These are phyloP conservation scores for Tamias sibiricus DNA, from an alignment of 2,113 vertebrate genomes.

Conservation along the genomic window DNA sequence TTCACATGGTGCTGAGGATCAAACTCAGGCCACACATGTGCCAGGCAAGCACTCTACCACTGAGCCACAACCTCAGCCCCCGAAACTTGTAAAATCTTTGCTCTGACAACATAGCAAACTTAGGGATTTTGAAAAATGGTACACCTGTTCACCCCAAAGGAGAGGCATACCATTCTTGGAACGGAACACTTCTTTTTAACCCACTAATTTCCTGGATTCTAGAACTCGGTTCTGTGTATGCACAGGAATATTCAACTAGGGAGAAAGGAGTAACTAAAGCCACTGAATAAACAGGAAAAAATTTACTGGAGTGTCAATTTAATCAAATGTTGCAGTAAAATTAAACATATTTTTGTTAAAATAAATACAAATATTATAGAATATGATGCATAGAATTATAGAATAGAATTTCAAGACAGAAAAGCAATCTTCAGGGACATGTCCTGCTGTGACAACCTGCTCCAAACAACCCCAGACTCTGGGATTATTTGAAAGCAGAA, in stretches of 20 bases:
- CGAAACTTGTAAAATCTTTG: constrained; percentile 39
- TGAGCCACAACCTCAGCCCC: too few species aligned
- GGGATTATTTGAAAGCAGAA: neutral
- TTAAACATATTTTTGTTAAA: constrained; percentile 8
- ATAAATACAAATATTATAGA: constrained; percentile 20
- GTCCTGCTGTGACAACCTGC: neutral
- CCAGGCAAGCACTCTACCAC: too few species aligned
- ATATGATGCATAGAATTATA: too few species aligned
- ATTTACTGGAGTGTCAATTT: neutral
- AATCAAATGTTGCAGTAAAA: constrained; percentile 23
- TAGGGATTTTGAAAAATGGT: neutral
- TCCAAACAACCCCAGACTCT: neutral
- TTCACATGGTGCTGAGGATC: too few species aligned
- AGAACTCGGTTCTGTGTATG: neutral
- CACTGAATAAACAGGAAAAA: neutral
- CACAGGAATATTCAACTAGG: neutral
- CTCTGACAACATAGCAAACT: neutral
- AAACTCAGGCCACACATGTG: too few species aligned
- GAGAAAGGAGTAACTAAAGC: neutral
- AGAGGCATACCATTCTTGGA: neutral
- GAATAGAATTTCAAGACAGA: constrained; percentile 41
- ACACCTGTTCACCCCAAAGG: neutral
- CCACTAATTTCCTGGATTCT: constrained; percentile 29
- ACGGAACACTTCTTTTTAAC: constrained; percentile 33
- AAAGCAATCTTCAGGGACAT: constrained; percentile 2